Conservation (phyloP, 2,888 invertebrate species). For the Lamellibrachia satsuma region DNA sequence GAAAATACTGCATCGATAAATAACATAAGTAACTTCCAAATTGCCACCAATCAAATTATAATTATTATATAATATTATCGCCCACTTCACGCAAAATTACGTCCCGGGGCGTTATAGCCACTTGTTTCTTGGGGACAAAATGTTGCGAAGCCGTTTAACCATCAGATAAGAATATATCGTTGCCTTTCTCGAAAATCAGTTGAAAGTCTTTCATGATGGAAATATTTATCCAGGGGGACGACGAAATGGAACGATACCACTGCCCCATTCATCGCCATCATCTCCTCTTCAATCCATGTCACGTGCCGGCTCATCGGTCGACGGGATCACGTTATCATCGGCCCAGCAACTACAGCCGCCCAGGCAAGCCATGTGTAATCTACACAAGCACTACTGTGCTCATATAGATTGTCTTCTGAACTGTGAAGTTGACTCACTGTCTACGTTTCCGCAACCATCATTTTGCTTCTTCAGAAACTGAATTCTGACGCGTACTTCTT, state of each 20-base stretch:
- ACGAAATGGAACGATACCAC: slow-evolving; percentile 24
- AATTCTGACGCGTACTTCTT: too few relatives aligned
- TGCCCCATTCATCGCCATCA: slow-evolving; percentile 14
- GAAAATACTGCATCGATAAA: too few relatives aligned
- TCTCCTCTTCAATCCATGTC: neutral
- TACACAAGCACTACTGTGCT: neutral
- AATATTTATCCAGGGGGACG: slow-evolving; percentile 22
- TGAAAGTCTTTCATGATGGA: neutral
- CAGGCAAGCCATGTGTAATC: neutral
- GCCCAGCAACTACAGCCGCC: neutral
- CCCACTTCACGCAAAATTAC: too few relatives aligned
- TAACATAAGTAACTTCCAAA: too few relatives aligned
- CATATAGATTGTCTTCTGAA: too few relatives aligned
- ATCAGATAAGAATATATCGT: neutral
- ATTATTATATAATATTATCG: too few relatives aligned
- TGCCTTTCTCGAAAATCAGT: neutral
- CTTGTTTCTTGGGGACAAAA: too few relatives aligned
- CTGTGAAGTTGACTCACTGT: too few relatives aligned
- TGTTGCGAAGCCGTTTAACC: neutral
- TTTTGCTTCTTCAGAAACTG: too few relatives aligned
- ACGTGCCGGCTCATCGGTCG: neutral
- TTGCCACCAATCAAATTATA: too few relatives aligned
- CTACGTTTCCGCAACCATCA: too few relatives aligned
- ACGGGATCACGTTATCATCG: neutral
- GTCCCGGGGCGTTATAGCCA: too few relatives aligned